These are phyloP conservation scores for Hemichromis elongatus DNA, from an alignment of 2,113 vertebrate genomes.

Conservation along the genomic window DNA sequence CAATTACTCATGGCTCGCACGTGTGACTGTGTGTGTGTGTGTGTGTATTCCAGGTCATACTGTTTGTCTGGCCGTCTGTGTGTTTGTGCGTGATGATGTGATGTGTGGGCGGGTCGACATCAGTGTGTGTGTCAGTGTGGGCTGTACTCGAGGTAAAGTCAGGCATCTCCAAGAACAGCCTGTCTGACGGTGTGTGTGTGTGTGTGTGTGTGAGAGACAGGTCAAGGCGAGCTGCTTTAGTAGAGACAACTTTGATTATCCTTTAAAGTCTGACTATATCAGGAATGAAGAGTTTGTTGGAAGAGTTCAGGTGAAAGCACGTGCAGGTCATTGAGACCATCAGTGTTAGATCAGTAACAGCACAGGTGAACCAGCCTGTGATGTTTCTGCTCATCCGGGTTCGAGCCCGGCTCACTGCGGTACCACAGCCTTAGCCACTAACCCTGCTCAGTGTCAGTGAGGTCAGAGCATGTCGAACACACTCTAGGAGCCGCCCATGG, in stretches of 20 bases:
- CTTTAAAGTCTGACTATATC: neutral
- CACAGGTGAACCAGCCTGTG: neutral
- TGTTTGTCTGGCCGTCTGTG: constrained; percentile 34
- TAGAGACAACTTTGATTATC: neutral
- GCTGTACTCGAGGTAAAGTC: neutral
- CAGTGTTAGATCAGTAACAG: neutral
- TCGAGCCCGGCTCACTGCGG: neutral
- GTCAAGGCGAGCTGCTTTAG: neutral
- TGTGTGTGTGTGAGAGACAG: neutral
- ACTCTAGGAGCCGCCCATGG: neutral
- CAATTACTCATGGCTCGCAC: constrained; percentile 32
- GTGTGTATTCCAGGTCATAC: constrained; percentile 3
- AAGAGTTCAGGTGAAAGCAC: neutral
- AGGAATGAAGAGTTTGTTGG: neutral
- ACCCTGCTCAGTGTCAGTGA: neutral
- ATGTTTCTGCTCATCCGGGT: neutral
- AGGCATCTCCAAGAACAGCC: constrained; percentile 6
- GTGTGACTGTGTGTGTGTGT: constrained; percentile 9
- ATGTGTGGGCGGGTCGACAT: constrained; percentile 14
- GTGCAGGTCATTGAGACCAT: neutral
- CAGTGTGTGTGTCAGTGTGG: constrained; percentile 9
- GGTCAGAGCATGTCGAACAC: neutral
- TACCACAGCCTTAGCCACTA: neutral
- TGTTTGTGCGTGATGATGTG: constrained; percentile 29
- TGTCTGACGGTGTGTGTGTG: neutral